Evolutionary conservation across 2,888 invertebrate genomes (phyloP).

Genomic region (Tenthredo scrophulariae): DNA sequence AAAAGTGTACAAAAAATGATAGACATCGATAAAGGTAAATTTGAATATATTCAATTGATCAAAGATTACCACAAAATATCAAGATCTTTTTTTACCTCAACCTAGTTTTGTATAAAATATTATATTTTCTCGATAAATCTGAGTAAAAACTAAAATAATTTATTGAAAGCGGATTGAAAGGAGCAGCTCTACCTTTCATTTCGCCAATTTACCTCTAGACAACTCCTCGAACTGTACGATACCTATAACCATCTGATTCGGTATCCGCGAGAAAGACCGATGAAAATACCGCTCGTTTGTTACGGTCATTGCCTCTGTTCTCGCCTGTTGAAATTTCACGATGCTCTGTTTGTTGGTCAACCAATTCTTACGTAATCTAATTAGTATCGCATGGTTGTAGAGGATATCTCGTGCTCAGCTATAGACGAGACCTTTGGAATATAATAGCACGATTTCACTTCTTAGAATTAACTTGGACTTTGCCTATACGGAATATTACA

Average conservation of each 20-base stretch:
- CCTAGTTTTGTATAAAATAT: too few relatives aligned
- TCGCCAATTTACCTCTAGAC: constrained; percentile 3
- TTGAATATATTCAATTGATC: not conserved
- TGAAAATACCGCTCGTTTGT: constrained; percentile 48
- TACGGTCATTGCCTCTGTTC: constrained; percentile 47
- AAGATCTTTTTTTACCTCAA: too few relatives aligned
- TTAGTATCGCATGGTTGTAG: constrained; percentile 23
- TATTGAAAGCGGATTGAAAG: too few relatives aligned
- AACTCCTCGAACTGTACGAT: not conserved
- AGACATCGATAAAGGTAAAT: not conserved
- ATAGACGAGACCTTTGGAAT: constrained; percentile 2
- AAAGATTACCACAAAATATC: too few relatives aligned
- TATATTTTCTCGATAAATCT: too few relatives aligned
- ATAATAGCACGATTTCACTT: constrained; percentile 21
- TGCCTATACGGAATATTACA: not conserved
- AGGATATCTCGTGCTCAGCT: not conserved
- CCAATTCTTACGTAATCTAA: constrained; percentile 37
- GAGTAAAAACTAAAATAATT: too few relatives aligned
- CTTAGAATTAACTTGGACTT: not conserved
- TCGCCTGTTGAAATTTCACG: constrained; percentile 10
- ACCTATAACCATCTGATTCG: not conserved
- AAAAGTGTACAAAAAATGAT: not conserved
- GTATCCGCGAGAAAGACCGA: constrained; percentile 14
- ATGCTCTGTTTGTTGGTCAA: constrained; percentile 40
- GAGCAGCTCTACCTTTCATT: not conserved